Base-by-base conservation (phyloP, 2,797 vertebrate genomes). In the Halcyon leucocephala region DNA sequence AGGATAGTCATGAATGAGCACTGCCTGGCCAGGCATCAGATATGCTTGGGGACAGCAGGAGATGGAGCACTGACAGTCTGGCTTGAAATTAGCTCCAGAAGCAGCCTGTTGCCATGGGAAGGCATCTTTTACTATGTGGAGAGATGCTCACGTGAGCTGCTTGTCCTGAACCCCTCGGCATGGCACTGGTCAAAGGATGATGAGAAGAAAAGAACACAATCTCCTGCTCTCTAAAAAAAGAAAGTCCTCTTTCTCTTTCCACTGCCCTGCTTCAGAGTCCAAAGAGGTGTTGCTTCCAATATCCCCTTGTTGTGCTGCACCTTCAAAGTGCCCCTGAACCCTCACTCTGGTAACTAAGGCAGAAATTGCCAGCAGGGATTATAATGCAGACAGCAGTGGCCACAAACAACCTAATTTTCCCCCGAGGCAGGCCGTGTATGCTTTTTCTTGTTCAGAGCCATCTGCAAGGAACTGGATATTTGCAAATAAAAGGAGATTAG, bases 401-500 rank as follows among this genome's bases (percentile, higher is more conserved):
- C 73, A 86, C 82, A 93, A 95, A 51, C 89, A 86, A 79, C 60
- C 94, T 96, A 88, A 94, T 93, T 95, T 90, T 90, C 90, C 88
- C 90, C 37, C 62, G 86, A 89, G 88, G 71, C 88, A 86, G 51
- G 66, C 85, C 1, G 1, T 35, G 48, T 60, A 86, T 35, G 70
- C 25, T 91, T 88, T 83, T 70, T 94, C 93, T 88, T 88, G 87
- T 94, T 90, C 82, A 60, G 80, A 95, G 86, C 96, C 95, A 95
- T 95, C 91, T 97, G 96, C 93, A 91, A 90, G 94, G 72, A 94
- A 80, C 85, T 67, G 88, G 60, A 60, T 94, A 94, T 93, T 94
- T 94, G 90, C 94, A 97, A 96, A 95, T 92, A 91, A 92, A 93
- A 95, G 67, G 90, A 95, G 96, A 97, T 93, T 86, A 95, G 88